Base-by-base conservation (phyloP, 2,888 invertebrate genomes). In the Leucoma salicis region DNA sequence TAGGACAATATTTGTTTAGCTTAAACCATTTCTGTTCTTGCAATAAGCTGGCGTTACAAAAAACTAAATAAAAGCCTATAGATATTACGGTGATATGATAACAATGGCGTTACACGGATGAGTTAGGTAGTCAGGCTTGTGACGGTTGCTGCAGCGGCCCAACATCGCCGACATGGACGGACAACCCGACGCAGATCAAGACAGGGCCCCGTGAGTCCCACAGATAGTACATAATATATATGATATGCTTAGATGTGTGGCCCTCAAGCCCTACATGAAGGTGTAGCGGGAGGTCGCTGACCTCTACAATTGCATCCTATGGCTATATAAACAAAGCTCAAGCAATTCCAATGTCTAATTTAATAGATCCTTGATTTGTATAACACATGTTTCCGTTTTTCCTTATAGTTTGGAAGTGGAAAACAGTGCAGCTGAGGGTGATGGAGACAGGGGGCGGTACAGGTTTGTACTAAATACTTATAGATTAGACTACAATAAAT, bases 341-440 rank as follows among this genome's bases (percentile, higher is more conserved):
- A 25, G 10, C 25, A 25, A 25, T 18, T 3, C 10, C 10, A 25
- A 10, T 3, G 10, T 25, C n/a, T 3, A 18, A 18, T 7, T 18
- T 18, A 7, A 7, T 18, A 18, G 3, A 18, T 18, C 18, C 7
- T 18, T 18, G 7, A 5, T 18, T 18, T 3, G 18, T 5, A 3
- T 18, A 18, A 7, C 4, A 3, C 18, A 5, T 18, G 18, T 18
- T n/a, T n/a, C 18, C 3, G 18, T 18, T 7, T 14, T 8, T 14
- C 14, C 1, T 29, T 7, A 0, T 68, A 78, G 82, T 25, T 53
- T 49, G 15, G 73, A 70, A 1, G 68, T 57, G 12, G 81, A 83
- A 42, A 78, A 75, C 66, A 80, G 79, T 37, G 82, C 81, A 0
- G 78, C 73, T 0, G 83, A 84, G 42, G 83, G 82, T 0, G 82